These are phyloP conservation scores for Aleiodes leptofemur DNA, from an alignment of 2,888 invertebrate species.

Conservation along the genomic window DNA sequence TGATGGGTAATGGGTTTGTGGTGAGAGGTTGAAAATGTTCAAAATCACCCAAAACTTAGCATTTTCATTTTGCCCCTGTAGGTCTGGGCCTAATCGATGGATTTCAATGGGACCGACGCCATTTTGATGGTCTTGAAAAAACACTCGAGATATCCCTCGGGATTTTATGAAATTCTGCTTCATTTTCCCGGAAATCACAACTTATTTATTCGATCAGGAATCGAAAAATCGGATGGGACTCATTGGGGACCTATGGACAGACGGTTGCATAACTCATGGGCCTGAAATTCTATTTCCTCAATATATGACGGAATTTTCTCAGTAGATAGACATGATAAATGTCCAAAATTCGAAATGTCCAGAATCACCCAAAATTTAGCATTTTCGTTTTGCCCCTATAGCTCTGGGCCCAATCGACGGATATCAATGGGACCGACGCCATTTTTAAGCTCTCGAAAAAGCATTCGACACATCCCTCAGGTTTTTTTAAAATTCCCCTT, in stretches of 20 bases:
- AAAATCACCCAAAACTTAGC: too few species aligned
- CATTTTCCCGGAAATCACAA: neutral
- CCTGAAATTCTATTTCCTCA: neutral
- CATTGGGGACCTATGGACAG: slow-evolving; percentile 50
- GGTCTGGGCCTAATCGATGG: neutral
- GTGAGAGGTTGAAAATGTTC: too few species aligned
- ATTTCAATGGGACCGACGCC: neutral
- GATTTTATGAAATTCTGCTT: neutral
- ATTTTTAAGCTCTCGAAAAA: neutral
- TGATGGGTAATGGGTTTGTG: too few species aligned
- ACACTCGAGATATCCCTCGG: neutral
- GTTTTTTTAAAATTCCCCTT: neutral
- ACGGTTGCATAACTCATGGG: slow-evolving; percentile 71
- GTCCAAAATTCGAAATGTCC: too few species aligned
- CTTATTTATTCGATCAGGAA: neutral
- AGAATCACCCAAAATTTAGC: too few species aligned
- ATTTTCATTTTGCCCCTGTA: neutral
- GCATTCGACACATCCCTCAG: neutral
- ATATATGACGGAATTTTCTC: too few species aligned
- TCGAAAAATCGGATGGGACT: slow-evolving; percentile 13
- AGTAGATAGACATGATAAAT: too few species aligned
- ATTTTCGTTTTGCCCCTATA: neutral
- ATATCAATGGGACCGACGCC: neutral
- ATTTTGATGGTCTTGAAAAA: slow-evolving; percentile 2
- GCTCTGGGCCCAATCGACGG: neutral